Conservation (phyloP, 2,113 vertebrate species). For the Puffinus mauretanicus region DNA sequence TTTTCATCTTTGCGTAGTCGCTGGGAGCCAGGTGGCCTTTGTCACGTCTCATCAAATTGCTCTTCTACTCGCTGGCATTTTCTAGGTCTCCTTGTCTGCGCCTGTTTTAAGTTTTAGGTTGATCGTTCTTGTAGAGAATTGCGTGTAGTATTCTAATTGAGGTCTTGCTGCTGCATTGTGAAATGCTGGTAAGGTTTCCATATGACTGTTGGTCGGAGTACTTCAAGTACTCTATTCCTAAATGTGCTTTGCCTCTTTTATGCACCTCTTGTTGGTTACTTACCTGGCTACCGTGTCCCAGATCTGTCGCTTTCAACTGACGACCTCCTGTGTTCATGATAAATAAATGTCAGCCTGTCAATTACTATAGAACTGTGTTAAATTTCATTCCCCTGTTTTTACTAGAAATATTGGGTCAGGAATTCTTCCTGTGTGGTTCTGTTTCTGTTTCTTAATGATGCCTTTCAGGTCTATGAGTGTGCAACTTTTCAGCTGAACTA, state of each 20-base stretch:
- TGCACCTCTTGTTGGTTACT: neutral
- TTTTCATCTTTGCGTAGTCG: neutral
- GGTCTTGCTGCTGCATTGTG: neutral
- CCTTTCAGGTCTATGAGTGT: neutral
- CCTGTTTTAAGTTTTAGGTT: neutral
- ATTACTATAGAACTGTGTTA: neutral
- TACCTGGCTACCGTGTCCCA: rapidly evolving
- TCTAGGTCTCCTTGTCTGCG: neutral
- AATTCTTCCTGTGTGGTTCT: neutral
- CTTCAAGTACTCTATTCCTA: neutral
- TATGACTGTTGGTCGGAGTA: neutral
- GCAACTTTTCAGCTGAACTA: neutral
- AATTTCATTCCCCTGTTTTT: neutral
- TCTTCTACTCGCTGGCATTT: neutral
- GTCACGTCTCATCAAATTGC: neutral
- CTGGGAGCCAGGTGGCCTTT: neutral
- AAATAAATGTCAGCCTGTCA: neutral
- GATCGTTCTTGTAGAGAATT: neutral
- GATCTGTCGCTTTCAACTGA: neutral
- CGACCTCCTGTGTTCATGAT: rapidly evolving
- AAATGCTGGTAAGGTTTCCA: neutral
- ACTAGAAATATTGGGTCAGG: neutral
- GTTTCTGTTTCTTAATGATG: neutral
- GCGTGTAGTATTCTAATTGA: neutral
- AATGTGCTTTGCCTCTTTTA: neutral